A percentile compares a stretch with the other conserved stretches of the same genome.
phyloP scores from a whole-genome alignment of 2,113 vertebrate species.

The Ivindomyrus marchei region DNA sequence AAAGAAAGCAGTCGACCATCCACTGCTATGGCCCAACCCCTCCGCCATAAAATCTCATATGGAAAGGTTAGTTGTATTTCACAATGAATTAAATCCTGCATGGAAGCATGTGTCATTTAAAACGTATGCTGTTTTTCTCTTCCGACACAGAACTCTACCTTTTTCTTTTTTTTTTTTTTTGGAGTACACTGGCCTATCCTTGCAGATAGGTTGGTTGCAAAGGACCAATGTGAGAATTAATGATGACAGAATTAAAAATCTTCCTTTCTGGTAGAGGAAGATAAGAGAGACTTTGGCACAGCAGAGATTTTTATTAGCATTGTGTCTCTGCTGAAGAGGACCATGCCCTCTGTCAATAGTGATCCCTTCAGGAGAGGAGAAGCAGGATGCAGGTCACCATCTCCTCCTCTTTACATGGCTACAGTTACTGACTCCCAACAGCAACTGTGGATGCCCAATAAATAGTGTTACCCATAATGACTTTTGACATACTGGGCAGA shows the following conservation, averaged over 20 bases:
- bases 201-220: too few relatives aligned
- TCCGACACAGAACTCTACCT: too few relatives aligned
- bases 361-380: not conserved
- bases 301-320: not conserved
- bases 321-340: not conserved
- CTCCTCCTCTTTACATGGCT: not conserved
- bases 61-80: not conserved
- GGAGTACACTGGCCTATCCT: too few relatives aligned
- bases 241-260: constrained; percentile 9
- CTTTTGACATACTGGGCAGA: not conserved
- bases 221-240: not conserved
- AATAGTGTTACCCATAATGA: not conserved
- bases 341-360: not conserved
- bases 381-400: not conserved
- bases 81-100: not conserved
- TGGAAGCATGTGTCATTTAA: too few relatives aligned
- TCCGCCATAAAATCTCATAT: not conserved
- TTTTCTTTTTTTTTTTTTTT: too few relatives aligned
- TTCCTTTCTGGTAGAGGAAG: not conserved
- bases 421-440: not conserved
- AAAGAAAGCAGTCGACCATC: not conserved
- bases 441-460: not conserved
- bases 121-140: too few relatives aligned
- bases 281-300: not conserved
- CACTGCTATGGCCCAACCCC: not conserved